phyloP scores from a whole-genome alignment of 2,797 vertebrate species.

The Crossoptilon crossoptilon region DNA sequence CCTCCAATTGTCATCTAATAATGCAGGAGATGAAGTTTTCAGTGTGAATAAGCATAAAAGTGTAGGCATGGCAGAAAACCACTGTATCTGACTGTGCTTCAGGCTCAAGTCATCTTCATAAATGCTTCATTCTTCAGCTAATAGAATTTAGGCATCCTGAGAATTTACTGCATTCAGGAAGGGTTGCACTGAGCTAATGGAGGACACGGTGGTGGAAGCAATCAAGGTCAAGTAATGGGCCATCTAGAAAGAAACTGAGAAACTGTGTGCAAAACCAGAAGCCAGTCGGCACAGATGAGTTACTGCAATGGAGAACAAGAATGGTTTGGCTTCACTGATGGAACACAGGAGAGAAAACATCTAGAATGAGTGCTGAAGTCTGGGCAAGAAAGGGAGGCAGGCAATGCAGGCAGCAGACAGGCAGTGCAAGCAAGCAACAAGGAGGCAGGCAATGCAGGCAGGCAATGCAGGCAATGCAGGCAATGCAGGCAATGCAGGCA shows the following conservation, averaged over 20 bases:
- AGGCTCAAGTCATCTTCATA: not conserved
- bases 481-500: not conserved
- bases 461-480: not conserved
- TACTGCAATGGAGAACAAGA: not conserved
- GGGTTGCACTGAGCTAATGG: not conserved
- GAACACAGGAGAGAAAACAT: not conserved
- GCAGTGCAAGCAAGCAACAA: too few relatives aligned
- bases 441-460: too few relatives aligned
- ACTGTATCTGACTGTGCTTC: not conserved
- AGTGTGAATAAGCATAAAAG: not conserved
- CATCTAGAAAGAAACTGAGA: not conserved
- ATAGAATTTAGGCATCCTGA: not conserved
- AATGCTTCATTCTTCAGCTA: not conserved
- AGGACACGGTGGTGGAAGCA: not conserved
- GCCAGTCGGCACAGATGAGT: too few relatives aligned
- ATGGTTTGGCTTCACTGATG: not conserved
- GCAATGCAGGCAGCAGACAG: not conserved
- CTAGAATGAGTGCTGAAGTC: not conserved
- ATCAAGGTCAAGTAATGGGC: not conserved
- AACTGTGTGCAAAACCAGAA: rapidly evolving
- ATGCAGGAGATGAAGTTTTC: not conserved
- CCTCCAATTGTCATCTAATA: not conserved
- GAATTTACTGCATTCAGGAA: not conserved
- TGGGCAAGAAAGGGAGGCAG: not conserved
- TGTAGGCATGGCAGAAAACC: conserved; percentile 38